A percentile compares a stretch with the other conserved stretches of the same genome.
Evolutionary conservation across 2,888 invertebrate genomes (phyloP).

Genomic region (Latheticus oryzae): DNA sequence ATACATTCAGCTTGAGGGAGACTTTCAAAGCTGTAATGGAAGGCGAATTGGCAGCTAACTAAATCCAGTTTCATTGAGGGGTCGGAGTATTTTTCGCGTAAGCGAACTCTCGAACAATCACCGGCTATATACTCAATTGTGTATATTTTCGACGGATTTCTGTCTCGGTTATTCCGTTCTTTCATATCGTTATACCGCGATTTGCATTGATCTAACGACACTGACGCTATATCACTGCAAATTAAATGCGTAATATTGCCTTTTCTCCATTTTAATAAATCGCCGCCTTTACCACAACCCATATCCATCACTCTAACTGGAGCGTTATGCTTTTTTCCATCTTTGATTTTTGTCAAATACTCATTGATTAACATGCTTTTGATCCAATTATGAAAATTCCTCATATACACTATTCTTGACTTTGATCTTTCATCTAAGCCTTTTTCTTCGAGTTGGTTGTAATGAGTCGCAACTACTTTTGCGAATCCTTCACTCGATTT

Average conservation of each 20-base stretch:
- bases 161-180: slow-evolving; percentile 54
- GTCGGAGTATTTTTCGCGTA: slow-evolving; percentile 83
- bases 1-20: slow-evolving; percentile 89
- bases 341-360: slow-evolving; percentile 76
- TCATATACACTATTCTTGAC: slow-evolving; percentile 91
- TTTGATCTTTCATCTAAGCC: slow-evolving; percentile 84
- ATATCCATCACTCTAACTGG: slow-evolving; percentile 86
- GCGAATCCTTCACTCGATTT: slow-evolving; percentile 64
- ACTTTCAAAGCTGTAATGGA: slow-evolving; percentile 97
- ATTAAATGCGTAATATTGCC: slow-evolving; percentile 83
- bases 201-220: slow-evolving; percentile 92
- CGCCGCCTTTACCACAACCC: slow-evolving; percentile 99
- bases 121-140: slow-evolving; percentile 91
- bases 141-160: slow-evolving; percentile 68
- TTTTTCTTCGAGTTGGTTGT: slow-evolving; percentile 88
- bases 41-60: slow-evolving; percentile 97
- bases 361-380: slow-evolving; percentile 95
- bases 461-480: slow-evolving; percentile 88
- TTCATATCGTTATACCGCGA: slow-evolving; percentile 82
- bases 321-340: slow-evolving; percentile 73
- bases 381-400: slow-evolving; percentile 99
- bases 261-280: slow-evolving; percentile 95
- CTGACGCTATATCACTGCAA: slow-evolving; percentile 93
- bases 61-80: slow-evolving; percentile 85
- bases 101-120: slow-evolving; percentile 88